These are phyloP conservation scores for Rhyacichthys aspro DNA, from an alignment of 2,797 vertebrate genomes.

Conservation along the genomic window DNA sequence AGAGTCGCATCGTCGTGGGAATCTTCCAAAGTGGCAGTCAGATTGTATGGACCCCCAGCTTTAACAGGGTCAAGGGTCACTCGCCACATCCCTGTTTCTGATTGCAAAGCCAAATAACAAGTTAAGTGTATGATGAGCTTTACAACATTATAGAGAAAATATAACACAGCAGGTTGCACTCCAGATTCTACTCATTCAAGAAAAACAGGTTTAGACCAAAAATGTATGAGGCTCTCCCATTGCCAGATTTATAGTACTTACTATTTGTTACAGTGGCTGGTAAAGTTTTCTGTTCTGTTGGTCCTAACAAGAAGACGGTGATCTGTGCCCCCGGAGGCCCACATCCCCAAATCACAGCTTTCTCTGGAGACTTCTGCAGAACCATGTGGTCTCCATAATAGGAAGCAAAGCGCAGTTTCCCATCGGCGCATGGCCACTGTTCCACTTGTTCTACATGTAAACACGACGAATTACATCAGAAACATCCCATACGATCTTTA, in stretches of 20 bases:
- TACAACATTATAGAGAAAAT: too few relatives aligned
- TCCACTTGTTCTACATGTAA: not conserved
- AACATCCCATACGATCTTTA: not conserved
- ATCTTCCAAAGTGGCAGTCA: slow-evolving; percentile 75
- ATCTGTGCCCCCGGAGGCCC: slow-evolving; percentile 69
- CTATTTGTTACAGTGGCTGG: slow-evolving; percentile 55
- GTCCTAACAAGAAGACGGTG: slow-evolving; percentile 63
- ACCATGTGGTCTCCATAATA: slow-evolving; percentile 90
- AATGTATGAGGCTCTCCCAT: not conserved
- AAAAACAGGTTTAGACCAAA: not conserved
- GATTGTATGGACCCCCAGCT: slow-evolving; percentile 83
- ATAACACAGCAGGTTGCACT: too few relatives aligned
- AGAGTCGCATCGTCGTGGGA: not conserved
- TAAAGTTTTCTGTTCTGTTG: slow-evolving; percentile 39
- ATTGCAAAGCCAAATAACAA: not conserved
- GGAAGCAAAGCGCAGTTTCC: slow-evolving; percentile 82
- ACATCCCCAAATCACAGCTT: slow-evolving; percentile 87
- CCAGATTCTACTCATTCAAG: not conserved
- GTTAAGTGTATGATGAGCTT: too few relatives aligned
- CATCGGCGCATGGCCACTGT: slow-evolving; percentile 28
- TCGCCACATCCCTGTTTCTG: slow-evolving; percentile 78
- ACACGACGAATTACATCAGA: not conserved
- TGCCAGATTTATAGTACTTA: slow-evolving; percentile 34
- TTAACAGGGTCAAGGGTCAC: slow-evolving; percentile 81
- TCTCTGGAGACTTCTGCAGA: slow-evolving; percentile 85